Evolutionary conservation across 1,140 invertebrate genomes (phyloP).

Genomic region (Anastrepha ludens): DNA sequence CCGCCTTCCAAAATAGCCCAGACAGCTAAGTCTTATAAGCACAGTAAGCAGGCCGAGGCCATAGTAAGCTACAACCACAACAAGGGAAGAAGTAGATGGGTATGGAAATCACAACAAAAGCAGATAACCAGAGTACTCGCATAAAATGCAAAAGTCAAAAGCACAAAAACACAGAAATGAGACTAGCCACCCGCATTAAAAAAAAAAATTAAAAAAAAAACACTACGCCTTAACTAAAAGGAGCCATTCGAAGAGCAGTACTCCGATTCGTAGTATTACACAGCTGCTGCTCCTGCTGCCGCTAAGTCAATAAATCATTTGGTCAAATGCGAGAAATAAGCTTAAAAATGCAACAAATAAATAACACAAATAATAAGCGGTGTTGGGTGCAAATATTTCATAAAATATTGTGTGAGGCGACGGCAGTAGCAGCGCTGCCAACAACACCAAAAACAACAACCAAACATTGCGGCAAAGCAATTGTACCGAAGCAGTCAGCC

Average conservation of each 20-base stretch:
- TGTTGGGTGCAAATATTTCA: conserved; percentile 50
- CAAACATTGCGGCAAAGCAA: conserved; percentile 22
- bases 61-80: not conserved
- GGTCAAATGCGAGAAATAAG: conserved; percentile 52
- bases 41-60: not conserved
- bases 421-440: not conserved
- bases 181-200: conserved; percentile 34
- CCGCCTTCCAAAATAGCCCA: conserved; percentile 49
- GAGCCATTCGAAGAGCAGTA: not conserved
- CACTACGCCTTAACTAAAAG: not conserved
- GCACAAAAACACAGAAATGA: not conserved
- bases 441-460: not conserved
- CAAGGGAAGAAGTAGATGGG: not conserved
- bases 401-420: conserved; percentile 4
- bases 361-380: conserved; percentile 51
- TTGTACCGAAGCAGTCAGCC: conserved; percentile 7
- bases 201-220: not conserved
- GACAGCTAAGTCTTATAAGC: conserved; percentile 10
- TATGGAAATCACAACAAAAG: not conserved
- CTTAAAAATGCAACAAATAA: conserved; percentile 50
- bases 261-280: not conserved
- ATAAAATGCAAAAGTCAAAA: not conserved
- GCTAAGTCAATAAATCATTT: conserved; percentile 54
- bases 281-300: not conserved
- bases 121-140: not conserved